Conservation (phyloP, 2,888 invertebrate species). For the Chorisops tibialis region DNA sequence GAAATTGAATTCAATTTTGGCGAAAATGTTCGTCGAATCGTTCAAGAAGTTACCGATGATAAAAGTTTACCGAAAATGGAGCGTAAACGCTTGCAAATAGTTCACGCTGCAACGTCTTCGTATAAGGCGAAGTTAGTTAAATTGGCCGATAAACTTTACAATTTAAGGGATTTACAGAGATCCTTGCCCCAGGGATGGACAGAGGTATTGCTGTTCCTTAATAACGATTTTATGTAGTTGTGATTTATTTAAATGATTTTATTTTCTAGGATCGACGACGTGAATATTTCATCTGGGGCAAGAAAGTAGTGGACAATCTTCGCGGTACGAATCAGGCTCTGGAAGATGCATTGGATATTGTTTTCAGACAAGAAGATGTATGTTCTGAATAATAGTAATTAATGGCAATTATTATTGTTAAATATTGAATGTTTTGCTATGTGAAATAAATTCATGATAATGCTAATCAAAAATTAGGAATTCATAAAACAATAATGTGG, state of each 20-base stretch:
- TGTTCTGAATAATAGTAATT: not conserved
- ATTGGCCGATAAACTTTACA: conserved; percentile 79
- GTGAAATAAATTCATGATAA: too few species aligned
- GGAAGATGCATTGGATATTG: conserved; percentile 57
- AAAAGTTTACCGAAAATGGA: conserved; percentile 62
- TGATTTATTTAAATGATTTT: not conserved
- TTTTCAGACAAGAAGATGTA: conserved; percentile 51
- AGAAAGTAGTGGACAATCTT: conserved; percentile 63
- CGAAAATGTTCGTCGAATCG: conserved; percentile 56
- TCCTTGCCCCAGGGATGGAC: conserved; percentile 59
- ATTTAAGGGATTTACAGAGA: conserved; percentile 66
- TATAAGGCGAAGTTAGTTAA: conserved; percentile 70
- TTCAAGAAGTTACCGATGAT: conserved; percentile 70
- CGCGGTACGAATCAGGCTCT: conserved; percentile 60
- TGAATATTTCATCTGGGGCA: conserved; percentile 69
- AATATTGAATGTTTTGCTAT: not conserved
- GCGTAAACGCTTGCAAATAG: conserved; percentile 65
- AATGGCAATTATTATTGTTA: not conserved
- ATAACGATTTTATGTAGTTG: not conserved
- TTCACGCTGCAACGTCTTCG: conserved; percentile 57
- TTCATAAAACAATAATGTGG: too few species aligned
- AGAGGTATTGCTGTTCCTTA: conserved; percentile 41
- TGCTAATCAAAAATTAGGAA: too few species aligned
- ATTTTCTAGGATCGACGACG: conserved; percentile 54
- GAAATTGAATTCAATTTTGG: conserved; percentile 68